Evolutionary conservation across 2,797 vertebrate genomes (phyloP).

Genomic region (Craterocephalus amniculus): DNA sequence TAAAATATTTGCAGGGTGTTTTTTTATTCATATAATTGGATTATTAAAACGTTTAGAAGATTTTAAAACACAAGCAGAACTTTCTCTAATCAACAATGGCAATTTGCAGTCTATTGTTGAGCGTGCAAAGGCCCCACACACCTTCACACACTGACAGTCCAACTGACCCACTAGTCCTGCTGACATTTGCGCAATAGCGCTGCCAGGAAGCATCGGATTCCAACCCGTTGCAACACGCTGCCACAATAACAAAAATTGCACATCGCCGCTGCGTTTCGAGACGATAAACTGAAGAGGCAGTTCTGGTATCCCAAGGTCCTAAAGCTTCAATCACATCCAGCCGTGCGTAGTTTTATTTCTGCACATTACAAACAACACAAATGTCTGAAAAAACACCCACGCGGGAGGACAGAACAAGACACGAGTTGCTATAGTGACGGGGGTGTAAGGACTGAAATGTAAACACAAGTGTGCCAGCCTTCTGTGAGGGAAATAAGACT

Average conservation of each 20-base stretch:
- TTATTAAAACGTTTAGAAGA: too few relatives aligned
- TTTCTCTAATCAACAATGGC: background rate
- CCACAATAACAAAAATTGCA: slow-evolving; percentile 5
- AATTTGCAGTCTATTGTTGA: background rate
- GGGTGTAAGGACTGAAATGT: slow-evolving; percentile 65
- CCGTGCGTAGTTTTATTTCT: slow-evolving; percentile 48
- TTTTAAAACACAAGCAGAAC: too few relatives aligned
- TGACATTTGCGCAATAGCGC: slow-evolving; percentile 23
- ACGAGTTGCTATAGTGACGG: slow-evolving; percentile 71
- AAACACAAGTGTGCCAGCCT: slow-evolving; percentile 73
- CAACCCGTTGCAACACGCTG: slow-evolving; percentile 9
- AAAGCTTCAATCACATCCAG: slow-evolving; percentile 32
- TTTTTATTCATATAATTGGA: too few relatives aligned
- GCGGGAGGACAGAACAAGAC: slow-evolving; percentile 53
- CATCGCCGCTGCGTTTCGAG: background rate
- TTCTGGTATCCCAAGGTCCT: slow-evolving; percentile 22
- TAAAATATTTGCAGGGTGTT: too few relatives aligned
- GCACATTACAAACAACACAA: slow-evolving; percentile 48
- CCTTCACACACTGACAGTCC: slow-evolving; percentile 19
- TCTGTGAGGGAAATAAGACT: slow-evolving; percentile 72
- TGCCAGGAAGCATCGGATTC: slow-evolving; percentile 6
- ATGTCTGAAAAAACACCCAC: slow-evolving; percentile 60
- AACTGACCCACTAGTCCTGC: background rate
- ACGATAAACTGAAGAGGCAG: background rate
- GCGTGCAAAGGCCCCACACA: slow-evolving; percentile 16